phyloP scores from a whole-genome alignment of 2,113 vertebrate genomes.

The Eptesicus fuscus region DNA sequence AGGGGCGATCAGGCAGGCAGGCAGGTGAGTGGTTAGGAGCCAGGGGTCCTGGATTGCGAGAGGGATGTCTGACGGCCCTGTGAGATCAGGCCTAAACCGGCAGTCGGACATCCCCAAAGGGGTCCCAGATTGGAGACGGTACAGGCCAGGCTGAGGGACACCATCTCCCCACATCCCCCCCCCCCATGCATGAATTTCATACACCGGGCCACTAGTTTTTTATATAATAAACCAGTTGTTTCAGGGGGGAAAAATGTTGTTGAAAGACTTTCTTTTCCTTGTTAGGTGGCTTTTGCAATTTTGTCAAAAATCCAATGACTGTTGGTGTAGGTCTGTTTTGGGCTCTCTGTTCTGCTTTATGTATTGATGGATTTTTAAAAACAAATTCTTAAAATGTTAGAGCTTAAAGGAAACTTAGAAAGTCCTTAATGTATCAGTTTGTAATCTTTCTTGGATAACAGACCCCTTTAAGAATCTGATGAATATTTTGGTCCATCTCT shows the following conservation, averaged over 20 bases:
- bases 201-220: neutral
- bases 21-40: too few relatives aligned
- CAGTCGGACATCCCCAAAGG: too few relatives aligned
- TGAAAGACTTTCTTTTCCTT: neutral
- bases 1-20: too few relatives aligned
- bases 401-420: conserved; percentile 1
- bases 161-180: too few relatives aligned
- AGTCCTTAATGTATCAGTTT: neutral
- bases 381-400: neutral
- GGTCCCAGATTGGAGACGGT: too few relatives aligned
- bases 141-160: too few relatives aligned
- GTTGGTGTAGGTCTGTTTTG: neutral
- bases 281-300: neutral
- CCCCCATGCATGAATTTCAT: too few relatives aligned
- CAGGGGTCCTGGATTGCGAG: too few relatives aligned
- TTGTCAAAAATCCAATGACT: conserved; percentile 38
- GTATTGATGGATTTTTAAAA: conserved; percentile 11
- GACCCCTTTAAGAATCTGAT: neutral
- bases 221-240: conserved; percentile 4
- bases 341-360: neutral
- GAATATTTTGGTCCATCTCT: conserved; percentile 7
- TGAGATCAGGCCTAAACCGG: too few relatives aligned
- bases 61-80: too few relatives aligned
- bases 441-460: neutral
- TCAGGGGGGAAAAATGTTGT: neutral